Evolutionary conservation across 1,140 invertebrate genomes (phyloP), one percentile per base, ranked within the genome.

Genomic region (Euwallacea similis): DNA sequence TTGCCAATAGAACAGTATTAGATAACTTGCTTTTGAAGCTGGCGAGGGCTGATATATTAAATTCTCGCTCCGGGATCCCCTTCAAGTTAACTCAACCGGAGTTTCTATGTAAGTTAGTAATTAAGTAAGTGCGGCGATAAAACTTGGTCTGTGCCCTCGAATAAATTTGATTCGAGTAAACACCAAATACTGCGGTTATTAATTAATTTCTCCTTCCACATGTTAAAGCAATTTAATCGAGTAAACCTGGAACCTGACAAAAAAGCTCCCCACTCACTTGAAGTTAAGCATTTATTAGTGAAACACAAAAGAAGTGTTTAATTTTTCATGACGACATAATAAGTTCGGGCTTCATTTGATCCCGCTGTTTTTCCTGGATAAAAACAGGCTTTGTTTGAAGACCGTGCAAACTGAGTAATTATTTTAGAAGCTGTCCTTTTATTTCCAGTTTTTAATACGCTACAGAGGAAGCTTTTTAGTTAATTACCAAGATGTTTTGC

Each of bases 71-170:
- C 10, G 58, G 58, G 21, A 41, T 60, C 16, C 41, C 58, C 58
- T 60, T 60, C 41, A 60, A 60, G 58, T 60, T 60, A 60, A 60
- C 16, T 60, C 58, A 60, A 60, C 10, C 58, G 58, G 58, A 60
- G 58, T 60, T 60, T 56, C 54, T 56, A 16, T 56, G n/a, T 56
- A 56, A 56, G 54, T 56, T 56, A 41, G 58, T 60, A 60, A 60
- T 60, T 60, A 60, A 60, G 58, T 60, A 60, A 60, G 58, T 60
- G 58, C 41, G 21, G 10, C 16, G 58, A 60, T 60, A 60, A 60
- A 60, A 42, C 58, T 60, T 60, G 21, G 16, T 9, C 41, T 60
- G 13, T 2, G 21, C 7, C 58, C 13, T 60, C 16, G 58, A 60
- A 60, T 56, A 21, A 56, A 56, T 56, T 56, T 56, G 54, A 56